Percentiles rank a stretch among this genome's conserved stretches.
Evolutionary conservation across 2,888 invertebrate species (phyloP).

Genomic region (Hypercompe scribonia): DNA sequence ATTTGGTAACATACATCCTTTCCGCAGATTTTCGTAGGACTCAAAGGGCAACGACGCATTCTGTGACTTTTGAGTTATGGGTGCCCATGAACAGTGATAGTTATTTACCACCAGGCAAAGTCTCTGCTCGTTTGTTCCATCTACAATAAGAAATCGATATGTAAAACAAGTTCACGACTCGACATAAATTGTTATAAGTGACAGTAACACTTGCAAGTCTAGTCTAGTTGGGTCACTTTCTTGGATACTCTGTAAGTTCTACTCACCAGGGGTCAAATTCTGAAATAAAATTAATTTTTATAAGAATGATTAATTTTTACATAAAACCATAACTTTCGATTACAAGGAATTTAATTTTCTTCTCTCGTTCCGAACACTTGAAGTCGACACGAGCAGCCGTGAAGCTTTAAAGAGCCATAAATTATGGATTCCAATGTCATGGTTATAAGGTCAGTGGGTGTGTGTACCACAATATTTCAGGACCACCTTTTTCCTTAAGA

Average conservation of each 20-base stretch:
- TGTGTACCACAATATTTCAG: neutral
- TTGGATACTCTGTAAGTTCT: neutral
- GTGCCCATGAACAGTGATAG: no score
- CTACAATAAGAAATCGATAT: neutral
- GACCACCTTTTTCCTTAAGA: neutral
- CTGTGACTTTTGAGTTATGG: neutral
- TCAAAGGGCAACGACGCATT: no score
- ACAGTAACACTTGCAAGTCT: neutral
- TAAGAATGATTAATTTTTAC: neutral
- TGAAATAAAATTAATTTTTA: neutral
- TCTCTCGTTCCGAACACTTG: constrained; percentile 33
- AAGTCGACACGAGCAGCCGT: constrained; percentile 14
- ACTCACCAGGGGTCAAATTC: neutral
- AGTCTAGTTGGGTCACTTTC: neutral
- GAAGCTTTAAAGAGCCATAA: constrained; percentile 38
- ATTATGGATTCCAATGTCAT: constrained; percentile 39
- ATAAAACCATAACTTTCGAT: constrained; percentile 13
- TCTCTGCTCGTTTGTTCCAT: neutral
- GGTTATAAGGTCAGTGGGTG: constrained; percentile 42
- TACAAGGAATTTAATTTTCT: constrained; percentile 23
- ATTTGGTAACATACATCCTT: no score
- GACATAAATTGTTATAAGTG: neutral
- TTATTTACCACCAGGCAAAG: neutral
- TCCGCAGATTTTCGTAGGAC: no score
- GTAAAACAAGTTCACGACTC: neutral